Evolutionary conservation across 1,140 invertebrate genomes (phyloP), one percentile per base, ranked within the genome.

Genomic region (Leucophenga varia): DNA sequence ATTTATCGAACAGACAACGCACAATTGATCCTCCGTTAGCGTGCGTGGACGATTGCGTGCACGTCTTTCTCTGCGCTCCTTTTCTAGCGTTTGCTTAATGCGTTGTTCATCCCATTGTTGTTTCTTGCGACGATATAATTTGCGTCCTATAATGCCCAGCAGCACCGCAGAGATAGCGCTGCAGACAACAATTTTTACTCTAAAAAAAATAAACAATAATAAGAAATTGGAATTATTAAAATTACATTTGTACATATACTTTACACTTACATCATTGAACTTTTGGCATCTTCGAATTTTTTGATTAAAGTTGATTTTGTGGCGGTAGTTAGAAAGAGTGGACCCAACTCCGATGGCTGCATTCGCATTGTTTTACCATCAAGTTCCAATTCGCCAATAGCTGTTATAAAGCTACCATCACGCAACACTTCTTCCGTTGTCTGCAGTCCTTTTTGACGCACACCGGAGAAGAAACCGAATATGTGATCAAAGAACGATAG

Each of bases 361-460:
- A 89, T 77, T 59, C 81, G 80, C 39, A 89, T 59, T 0, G 74
- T 68, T 22, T 79, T 77, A 2, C 76, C 76, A 52, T 83, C 79
- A 16, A 79, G 75, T 43, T 79, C 73, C 38, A 90, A 65, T 77
- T 90, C 86, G 17, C 88, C 88, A 43, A 89, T 83, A 20, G 85
- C 88, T 3, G 88, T 90, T 3, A 91, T 81, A 40, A 87, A 79
- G 32, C 85, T 83, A 28, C 86, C 87, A 67, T 86, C 85, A 6
- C 86, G 78, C 2, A 91, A 75, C 79, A 91, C 85, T 76, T 88
- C 84, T 73, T 91, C 89, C 13, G 87, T 90, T 1, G 84, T 86
- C 71, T 90, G 88, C 14, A 90, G 70, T 0, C 89, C 89, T 54
- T 84, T 79, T 68, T 89, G 87, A 4, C 85, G 77, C 7, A 88